Evolutionary conservation across 2,888 invertebrate species (phyloP), one percentile per base, ranked within the genome.

Genomic region (Leptopilina myrica): DNA sequence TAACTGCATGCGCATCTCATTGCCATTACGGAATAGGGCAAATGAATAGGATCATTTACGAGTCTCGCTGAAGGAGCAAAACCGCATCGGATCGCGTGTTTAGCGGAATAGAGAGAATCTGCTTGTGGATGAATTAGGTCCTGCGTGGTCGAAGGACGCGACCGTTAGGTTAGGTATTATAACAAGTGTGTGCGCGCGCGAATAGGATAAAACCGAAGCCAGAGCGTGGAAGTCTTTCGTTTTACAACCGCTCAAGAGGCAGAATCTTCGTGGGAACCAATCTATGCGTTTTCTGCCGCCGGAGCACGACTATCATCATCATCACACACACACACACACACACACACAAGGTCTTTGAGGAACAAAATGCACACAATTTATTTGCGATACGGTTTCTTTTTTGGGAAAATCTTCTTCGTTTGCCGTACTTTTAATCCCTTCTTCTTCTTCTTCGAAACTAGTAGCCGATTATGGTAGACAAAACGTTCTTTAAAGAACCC

Each of bases 241-340:
- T 81, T 79, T 84, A 83, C 80, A 84, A 84, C 84, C 6, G 66
- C 81, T 78, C 82, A 67, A 85, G 84, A 43, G 43, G 43, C 6
- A 43, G 84, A 81, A 85, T 87, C 86, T 86, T 86, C 84, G 85
- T 85, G 87, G 87, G 88, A 88, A 88, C 87, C 84, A 82, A 80
- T 83, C 79, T 43, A 83, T 84, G 83, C 83, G 82, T 85, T 84
- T 86, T 84, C 81, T 82, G 77, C 82, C 78, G 77, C 82, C 78
- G 80, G 80, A 83, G 80, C 83, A 79, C 81, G 80, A 76, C 81
- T 20, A 20, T 20, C 20, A 20, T 20, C 20, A 20, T n/a, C n/a
- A n/a, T n/a, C 0, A 20, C 20, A 20, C 20, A 20, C 20, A 1
- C 20, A 20, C 20, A 20, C 20, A 20, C 20, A 20, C 0, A 20